Conservation (phyloP, 2,113 vertebrate genomes). For the Emberiza fucata region DNA sequence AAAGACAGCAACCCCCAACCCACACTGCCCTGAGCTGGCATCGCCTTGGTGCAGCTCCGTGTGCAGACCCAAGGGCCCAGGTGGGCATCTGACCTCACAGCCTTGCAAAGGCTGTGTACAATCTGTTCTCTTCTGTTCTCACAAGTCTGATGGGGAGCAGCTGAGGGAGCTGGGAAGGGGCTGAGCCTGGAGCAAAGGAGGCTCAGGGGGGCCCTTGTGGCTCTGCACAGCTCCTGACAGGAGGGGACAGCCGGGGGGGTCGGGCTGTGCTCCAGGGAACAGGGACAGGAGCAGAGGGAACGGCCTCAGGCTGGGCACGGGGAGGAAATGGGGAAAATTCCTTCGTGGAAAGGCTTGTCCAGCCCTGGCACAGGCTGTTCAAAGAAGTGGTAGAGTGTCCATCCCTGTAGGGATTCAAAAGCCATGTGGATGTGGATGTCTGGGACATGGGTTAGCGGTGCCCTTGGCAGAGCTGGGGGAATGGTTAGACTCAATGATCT, state of each 20-base stretch:
- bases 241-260: neutral
- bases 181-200: neutral
- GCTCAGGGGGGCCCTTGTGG: neutral
- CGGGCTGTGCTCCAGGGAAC: neutral
- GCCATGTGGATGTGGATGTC: no score
- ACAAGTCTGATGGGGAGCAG: rapidly evolving
- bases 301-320: rapidly evolving
- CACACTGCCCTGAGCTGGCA: neutral
- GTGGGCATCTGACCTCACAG: rapidly evolving
- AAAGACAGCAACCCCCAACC: neutral
- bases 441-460: neutral
- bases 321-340: neutral
- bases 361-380: neutral
- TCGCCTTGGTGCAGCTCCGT: rapidly evolving
- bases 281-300: neutral
- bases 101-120: neutral
- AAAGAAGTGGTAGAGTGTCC: no score
- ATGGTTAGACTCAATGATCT: rapidly evolving
- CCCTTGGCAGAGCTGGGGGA: neutral
- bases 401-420: neutral
- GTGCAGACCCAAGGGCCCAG: no score
- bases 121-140: neutral
- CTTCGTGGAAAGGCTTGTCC: neutral
- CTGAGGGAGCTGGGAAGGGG: neutral
- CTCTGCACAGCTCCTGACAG: neutral